Conservation (phyloP, 2,113 vertebrate species). For the Zosterops pallidus region DNA sequence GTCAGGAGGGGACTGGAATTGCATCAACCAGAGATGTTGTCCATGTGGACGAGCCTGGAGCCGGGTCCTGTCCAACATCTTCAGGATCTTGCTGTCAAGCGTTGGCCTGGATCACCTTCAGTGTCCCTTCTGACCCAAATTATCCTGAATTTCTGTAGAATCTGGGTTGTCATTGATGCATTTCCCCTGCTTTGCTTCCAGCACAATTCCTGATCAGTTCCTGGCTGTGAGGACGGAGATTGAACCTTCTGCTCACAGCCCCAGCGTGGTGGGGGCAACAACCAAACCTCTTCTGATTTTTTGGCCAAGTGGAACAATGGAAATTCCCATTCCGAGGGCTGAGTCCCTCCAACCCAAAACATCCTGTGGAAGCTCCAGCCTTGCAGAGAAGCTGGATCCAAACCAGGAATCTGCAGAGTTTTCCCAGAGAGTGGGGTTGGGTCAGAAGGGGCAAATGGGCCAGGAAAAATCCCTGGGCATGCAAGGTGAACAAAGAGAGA, state of each 20-base stretch:
- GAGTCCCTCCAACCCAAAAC: too few species aligned
- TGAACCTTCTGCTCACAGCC: not conserved
- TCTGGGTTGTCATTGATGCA: rapidly evolving
- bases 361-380: not conserved
- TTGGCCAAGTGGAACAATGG: not conserved
- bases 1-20: not conserved
- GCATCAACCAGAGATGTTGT: not conserved
- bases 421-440: not conserved
- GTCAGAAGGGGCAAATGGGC: not conserved
- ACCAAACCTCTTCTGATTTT: too few species aligned
- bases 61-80: rapidly evolving
- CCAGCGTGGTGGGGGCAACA: not conserved
- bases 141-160: not conserved
- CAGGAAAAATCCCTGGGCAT: not conserved
- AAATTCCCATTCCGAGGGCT: not conserved
- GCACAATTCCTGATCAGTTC: not conserved
- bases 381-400: not conserved
- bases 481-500: not conserved
- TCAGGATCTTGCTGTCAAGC: rapidly evolving
- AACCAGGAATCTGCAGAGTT: not conserved
- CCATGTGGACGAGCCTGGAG: not conserved
- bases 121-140: not conserved
- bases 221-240: not conserved
- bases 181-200: not conserved
- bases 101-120: not conserved